phyloP scores from a whole-genome alignment of 2,113 vertebrate genomes.

The Pandion haliaetus region DNA sequence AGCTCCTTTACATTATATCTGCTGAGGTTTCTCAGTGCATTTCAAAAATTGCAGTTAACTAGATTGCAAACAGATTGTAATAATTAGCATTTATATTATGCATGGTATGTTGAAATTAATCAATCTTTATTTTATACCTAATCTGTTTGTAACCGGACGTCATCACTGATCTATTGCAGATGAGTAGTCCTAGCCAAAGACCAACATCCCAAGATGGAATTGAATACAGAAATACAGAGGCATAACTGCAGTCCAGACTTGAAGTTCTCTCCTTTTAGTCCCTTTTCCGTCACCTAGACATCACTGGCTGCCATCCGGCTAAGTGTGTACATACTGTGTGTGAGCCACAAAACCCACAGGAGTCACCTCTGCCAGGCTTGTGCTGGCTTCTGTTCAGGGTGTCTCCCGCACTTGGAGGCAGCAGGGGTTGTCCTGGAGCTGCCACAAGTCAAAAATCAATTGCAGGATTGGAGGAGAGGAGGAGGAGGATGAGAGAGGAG shows the following conservation, averaged over 20 bases:
- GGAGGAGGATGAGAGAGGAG: background rate
- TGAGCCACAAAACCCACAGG: background rate
- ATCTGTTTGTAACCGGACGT: background rate
- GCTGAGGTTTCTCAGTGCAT: background rate
- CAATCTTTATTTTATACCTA: background rate
- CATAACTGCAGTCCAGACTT: background rate
- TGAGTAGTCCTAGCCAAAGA: background rate
- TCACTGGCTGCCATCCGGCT: background rate
- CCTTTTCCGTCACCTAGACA: background rate
- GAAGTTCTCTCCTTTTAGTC: background rate
- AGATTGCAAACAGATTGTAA: background rate
- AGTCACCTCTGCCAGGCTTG: background rate
- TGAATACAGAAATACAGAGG: background rate
- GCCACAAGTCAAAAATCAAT: background rate
- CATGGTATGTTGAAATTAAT: background rate
- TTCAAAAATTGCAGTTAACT: background rate
- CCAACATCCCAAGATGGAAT: background rate
- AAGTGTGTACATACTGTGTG: background rate
- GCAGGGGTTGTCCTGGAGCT: background rate
- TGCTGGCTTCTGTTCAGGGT: background rate
- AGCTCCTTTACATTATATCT: background rate
- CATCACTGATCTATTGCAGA: background rate
- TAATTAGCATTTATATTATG: background rate
- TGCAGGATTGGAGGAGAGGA: background rate
- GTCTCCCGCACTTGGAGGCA: rapidly evolving